Percentiles rank a stretch among this genome's conserved stretches.
Evolutionary conservation across 2,797 vertebrate species (phyloP).

Genomic region (Scleropages formosus): DNA sequence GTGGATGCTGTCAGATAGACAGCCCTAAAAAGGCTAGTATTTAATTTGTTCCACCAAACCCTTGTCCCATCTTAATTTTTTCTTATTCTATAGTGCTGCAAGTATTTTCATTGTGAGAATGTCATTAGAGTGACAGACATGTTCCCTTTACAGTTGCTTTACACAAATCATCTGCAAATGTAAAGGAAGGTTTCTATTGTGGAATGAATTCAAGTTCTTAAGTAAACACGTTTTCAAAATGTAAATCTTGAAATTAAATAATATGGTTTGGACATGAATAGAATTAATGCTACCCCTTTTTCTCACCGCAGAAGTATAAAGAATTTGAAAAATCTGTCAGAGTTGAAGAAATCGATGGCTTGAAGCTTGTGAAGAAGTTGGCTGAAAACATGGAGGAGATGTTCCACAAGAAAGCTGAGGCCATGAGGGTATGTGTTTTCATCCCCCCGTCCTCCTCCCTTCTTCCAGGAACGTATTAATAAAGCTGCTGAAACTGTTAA

Average conservation of each 20-base stretch:
- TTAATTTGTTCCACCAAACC: too few relatives aligned
- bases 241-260: too few relatives aligned
- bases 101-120: too few relatives aligned
- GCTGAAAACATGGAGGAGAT: constrained; percentile 97
- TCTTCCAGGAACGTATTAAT: background rate
- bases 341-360: constrained; percentile 93
- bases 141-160: background rate
- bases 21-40: background rate
- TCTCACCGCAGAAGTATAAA: constrained; percentile 86
- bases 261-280: background rate
- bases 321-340: constrained; percentile 89
- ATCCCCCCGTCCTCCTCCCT: background rate
- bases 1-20: background rate
- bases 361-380: constrained; percentile 89
- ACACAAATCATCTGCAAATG: background rate
- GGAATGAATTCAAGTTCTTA: too few relatives aligned
- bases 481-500: background rate
- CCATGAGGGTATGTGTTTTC: constrained; percentile 79
- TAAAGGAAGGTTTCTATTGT: background rate
- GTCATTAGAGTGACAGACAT: background rate
- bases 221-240: too few relatives aligned
- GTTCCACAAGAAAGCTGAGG: constrained; percentile 95
- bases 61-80: too few relatives aligned
- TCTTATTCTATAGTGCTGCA: too few relatives aligned
- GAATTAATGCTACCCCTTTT: constrained; percentile 4